phyloP scores from a whole-genome alignment of 53 echinoderm and acorn worm genomes.

The Temnopleurus reevesii region DNA sequence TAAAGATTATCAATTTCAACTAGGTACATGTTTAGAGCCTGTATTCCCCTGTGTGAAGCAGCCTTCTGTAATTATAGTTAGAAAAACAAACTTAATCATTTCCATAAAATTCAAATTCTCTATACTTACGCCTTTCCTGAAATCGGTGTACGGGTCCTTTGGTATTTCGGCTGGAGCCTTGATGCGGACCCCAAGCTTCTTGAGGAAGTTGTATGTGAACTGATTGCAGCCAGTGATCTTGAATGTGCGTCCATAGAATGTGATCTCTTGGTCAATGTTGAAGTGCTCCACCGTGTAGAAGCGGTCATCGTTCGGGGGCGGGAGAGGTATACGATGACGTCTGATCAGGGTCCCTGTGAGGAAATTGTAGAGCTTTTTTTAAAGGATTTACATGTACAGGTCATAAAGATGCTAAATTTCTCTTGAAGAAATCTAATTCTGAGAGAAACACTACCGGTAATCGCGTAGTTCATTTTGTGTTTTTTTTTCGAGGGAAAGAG shows the following conservation, averaged over 20 bases:
- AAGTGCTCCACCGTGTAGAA: slow-evolving; percentile 96
- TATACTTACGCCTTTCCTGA: slow-evolving; percentile 83
- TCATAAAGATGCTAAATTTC: too few relatives aligned
- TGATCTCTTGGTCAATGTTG: slow-evolving; percentile 84
- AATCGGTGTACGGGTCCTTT: slow-evolving; percentile 74
- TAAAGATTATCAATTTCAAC: too few relatives aligned
- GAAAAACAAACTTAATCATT: neutral
- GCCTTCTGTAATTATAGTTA: too few relatives aligned
- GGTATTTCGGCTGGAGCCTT: slow-evolving; percentile 75
- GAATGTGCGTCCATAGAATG: slow-evolving; percentile 90
- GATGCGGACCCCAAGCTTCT: slow-evolving; percentile 86
- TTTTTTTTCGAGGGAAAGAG: too few relatives aligned
- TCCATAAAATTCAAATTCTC: neutral
- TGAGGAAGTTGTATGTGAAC: slow-evolving; percentile 95
- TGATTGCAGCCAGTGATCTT: slow-evolving; percentile 96
- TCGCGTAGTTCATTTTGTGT: too few relatives aligned
- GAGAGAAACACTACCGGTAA: too few relatives aligned
- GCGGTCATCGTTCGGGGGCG: slow-evolving; percentile 92
- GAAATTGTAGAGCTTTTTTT: too few relatives aligned
- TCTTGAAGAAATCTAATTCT: too few relatives aligned
- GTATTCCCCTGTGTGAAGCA: too few relatives aligned
- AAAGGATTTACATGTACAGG: too few relatives aligned
- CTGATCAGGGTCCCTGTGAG: slow-evolving; percentile 88
- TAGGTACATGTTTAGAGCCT: too few relatives aligned
- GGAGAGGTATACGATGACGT: slow-evolving; percentile 92